These are phyloP conservation scores for Pantherophis vulpinus DNA, from an alignment of 2,797 vertebrate genomes.

Conservation along the genomic window DNA sequence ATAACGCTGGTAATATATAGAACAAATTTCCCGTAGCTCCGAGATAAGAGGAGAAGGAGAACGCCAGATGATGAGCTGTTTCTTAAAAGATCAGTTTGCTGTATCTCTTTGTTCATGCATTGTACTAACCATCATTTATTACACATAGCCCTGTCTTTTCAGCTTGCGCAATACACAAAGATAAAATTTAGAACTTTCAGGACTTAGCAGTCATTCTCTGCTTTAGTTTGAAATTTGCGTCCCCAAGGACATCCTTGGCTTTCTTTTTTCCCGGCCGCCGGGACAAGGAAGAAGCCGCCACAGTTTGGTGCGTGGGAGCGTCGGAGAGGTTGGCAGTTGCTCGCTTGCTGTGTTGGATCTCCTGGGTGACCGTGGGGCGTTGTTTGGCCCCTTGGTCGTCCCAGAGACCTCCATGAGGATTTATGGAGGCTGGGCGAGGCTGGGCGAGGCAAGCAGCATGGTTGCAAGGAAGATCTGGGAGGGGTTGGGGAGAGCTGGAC, in stretches of 20 bases:
- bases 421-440: no score
- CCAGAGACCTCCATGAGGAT: no score
- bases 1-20: not conserved
- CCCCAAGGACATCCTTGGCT: not conserved
- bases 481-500: no score
- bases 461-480: no score
- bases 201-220: not conserved
- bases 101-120: not conserved
- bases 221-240: not conserved
- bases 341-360: no score
- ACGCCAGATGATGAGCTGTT: not conserved
- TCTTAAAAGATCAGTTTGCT: not conserved
- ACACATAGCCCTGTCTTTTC: not conserved
- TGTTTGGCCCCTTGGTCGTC: no score
- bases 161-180: not conserved
- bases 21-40: not conserved
- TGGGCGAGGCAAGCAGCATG: no score
- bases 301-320: no score
- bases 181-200: not conserved
- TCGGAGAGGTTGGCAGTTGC: no score
- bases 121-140: not conserved
- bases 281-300: no score
- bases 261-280: no score
- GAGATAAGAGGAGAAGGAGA: not conserved
- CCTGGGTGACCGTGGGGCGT: no score